These are phyloP conservation scores for Dasypus novemcinctus DNA, from an alignment of 2,113 vertebrate species.

Conservation along the genomic window DNA sequence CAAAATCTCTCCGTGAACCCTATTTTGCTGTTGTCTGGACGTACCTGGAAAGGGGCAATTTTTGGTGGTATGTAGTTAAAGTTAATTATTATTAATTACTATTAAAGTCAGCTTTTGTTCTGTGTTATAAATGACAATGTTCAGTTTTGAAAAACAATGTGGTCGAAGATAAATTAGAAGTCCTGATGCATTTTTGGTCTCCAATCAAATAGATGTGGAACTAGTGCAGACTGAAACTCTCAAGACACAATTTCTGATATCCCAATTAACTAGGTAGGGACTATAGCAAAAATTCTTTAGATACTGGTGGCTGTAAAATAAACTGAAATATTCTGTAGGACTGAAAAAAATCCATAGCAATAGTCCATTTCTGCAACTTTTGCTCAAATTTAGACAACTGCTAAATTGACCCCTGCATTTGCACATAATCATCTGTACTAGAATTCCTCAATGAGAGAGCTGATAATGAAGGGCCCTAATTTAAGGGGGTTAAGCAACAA, in stretches of 20 bases:
- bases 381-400: too few relatives aligned
- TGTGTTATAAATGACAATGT: background rate
- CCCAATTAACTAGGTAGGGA: too few relatives aligned
- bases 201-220: background rate
- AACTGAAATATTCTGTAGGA: background rate
- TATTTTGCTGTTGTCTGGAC: too few relatives aligned
- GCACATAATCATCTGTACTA: background rate
- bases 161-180: background rate
- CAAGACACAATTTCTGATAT: too few relatives aligned
- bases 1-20: too few relatives aligned
- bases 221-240: too few relatives aligned
- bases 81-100: too few relatives aligned
- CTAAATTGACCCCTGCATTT: background rate
- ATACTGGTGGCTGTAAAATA: too few relatives aligned
- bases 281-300: too few relatives aligned
- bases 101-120: background rate
- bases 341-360: background rate
- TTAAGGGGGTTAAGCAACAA: too few relatives aligned
- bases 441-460: background rate
- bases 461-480: background rate
- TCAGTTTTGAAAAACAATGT: background rate
- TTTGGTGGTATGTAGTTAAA: slow-evolving; percentile 86
- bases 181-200: background rate
- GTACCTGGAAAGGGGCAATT: too few relatives aligned
- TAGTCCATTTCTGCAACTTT: background rate